Evolutionary conservation across 2,888 invertebrate genomes (phyloP).

Genomic region (Gryllus longicercus): DNA sequence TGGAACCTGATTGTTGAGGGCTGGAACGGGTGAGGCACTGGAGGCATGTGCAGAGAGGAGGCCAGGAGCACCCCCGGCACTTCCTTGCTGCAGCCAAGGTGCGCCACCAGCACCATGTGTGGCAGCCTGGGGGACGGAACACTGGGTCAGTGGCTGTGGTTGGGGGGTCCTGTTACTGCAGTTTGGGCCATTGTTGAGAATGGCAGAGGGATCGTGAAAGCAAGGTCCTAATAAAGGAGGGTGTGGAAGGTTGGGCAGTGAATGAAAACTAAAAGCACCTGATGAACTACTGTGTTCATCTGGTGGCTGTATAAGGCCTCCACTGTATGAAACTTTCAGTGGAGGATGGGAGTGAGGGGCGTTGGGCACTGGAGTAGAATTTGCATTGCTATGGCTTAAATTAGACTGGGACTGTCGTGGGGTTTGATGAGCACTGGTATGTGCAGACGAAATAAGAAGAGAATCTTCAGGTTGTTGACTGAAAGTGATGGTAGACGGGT

Average conservation of each 20-base stretch:
- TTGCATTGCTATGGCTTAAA: conserved; percentile 22
- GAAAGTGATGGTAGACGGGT: conserved; percentile 20
- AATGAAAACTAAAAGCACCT: conserved; percentile 38
- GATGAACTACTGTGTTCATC: conserved; percentile 26
- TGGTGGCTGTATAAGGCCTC: conserved; percentile 27
- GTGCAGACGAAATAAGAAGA: conserved; percentile 27
- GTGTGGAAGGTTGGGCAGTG: conserved; percentile 44
- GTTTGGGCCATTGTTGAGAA: conserved; percentile 22
- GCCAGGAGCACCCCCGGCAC: conserved; percentile 25
- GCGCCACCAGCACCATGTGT: conserved; percentile 26
- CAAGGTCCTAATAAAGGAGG: conserved; percentile 21
- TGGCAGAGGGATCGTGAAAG: conserved; percentile 4
- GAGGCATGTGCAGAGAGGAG: conserved; percentile 21
- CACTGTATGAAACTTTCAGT: conserved; percentile 28
- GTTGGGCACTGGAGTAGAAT: not conserved
- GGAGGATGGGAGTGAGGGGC: conserved; percentile 12
- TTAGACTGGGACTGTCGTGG: conserved; percentile 31
- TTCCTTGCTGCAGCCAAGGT: conserved; percentile 31
- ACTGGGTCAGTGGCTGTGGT: conserved; percentile 30
- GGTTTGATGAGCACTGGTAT: conserved; percentile 29
- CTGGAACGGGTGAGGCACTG: conserved; percentile 42
- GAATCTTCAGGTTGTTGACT: conserved; percentile 29
- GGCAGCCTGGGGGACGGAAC: conserved; percentile 27
- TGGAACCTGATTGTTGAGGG: conserved; percentile 84
- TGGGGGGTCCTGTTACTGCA: conserved; percentile 27